Conservation (phyloP, 2,113 vertebrate species). For the Ammodytes marinus region DNA sequence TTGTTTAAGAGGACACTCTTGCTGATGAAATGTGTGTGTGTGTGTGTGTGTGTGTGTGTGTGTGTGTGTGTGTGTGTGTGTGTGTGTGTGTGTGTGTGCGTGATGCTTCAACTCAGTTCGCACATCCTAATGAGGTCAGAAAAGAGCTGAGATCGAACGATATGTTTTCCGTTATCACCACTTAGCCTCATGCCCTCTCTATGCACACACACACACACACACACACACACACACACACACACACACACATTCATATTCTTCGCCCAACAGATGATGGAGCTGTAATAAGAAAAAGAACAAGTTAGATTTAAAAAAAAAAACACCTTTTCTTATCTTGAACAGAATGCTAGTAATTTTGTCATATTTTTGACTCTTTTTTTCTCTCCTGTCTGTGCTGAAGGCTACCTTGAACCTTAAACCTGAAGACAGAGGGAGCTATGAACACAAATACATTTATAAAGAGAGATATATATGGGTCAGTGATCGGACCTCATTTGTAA, state of each 20-base stretch:
- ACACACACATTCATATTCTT: too few species aligned
- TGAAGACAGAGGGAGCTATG: too few species aligned
- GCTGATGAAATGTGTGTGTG: neutral
- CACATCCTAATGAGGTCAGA: conserved; percentile 57
- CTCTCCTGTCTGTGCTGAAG: neutral
- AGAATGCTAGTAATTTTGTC: too few species aligned
- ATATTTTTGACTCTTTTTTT: neutral
- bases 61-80: conserved; percentile 5
- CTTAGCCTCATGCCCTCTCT: neutral
- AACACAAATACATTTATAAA: too few species aligned
- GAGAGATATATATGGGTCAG: conserved; percentile 21
- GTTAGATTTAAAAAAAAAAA: too few species aligned
- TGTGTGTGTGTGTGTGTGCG: conserved; percentile 6
- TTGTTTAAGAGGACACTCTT: conserved; percentile 5
- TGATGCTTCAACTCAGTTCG: too few species aligned
- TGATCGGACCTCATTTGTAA: conserved; percentile 35
- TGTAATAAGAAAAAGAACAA: too few species aligned
- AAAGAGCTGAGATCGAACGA: conserved; percentile 26
- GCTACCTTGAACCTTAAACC: too few species aligned
- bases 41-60: conserved; percentile 10
- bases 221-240: conserved; percentile 4
- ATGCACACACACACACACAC: neutral
- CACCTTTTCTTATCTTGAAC: too few species aligned
- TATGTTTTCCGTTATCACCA: conserved; percentile 34
- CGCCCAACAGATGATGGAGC: too few species aligned